phyloP scores from a whole-genome alignment of 2,113 vertebrate genomes.

The Chunga burmeisteri region DNA sequence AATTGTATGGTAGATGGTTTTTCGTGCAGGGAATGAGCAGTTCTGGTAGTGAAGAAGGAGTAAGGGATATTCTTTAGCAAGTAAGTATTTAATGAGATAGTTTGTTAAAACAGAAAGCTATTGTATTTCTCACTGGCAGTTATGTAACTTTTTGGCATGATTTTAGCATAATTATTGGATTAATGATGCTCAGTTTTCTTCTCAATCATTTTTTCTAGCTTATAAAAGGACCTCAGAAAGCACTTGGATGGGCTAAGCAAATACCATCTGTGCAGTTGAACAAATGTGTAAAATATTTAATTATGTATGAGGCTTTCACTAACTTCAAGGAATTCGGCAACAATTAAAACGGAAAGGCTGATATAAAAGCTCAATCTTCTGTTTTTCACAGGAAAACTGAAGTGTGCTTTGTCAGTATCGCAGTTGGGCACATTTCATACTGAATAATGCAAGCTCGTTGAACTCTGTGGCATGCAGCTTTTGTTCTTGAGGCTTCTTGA shows the following conservation, averaged over 20 bases:
- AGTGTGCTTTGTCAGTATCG: constrained; percentile 6
- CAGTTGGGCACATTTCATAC: neutral
- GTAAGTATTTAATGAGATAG: neutral
- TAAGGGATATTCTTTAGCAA: neutral
- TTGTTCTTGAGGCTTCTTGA: constrained; percentile 28
- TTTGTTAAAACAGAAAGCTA: constrained; percentile 27
- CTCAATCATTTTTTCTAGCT: constrained; percentile 21
- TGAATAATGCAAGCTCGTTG: neutral
- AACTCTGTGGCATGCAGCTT: neutral
- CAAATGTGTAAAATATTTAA: constrained; percentile 51
- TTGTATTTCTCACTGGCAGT: constrained; percentile 33
- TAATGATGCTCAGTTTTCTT: constrained; percentile 57
- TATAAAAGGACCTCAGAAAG: constrained; percentile 8
- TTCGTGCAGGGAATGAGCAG: neutral
- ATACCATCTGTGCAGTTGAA: constrained; percentile 60
- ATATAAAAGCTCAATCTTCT: constrained; percentile 4
- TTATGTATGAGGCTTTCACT: constrained; percentile 39
- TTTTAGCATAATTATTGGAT: constrained; percentile 33
- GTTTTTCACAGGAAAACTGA: neutral
- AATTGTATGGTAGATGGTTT: neutral
- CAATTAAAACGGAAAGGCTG: constrained; percentile 36
- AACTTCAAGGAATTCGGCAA: constrained; percentile 45
- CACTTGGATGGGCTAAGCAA: constrained; percentile 35
- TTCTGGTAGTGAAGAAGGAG: neutral
- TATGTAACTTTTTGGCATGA: constrained; percentile 42